phyloP scores from a whole-genome alignment of 2,797 vertebrate species.

The Molossus molossus region DNA sequence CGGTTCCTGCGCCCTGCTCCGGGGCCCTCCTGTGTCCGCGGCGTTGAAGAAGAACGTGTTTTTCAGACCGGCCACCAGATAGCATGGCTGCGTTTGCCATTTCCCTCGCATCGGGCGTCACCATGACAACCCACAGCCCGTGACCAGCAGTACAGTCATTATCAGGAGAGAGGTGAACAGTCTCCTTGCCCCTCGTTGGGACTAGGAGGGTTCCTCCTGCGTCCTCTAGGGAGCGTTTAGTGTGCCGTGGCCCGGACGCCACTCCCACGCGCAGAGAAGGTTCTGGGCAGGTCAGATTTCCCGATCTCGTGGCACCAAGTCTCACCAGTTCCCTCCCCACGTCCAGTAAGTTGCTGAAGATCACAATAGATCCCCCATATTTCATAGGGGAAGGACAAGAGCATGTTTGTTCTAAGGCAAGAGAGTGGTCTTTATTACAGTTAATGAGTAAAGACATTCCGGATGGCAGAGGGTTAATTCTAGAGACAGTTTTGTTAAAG shows the following conservation, averaged over 20 bases:
- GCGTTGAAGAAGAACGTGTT: not conserved
- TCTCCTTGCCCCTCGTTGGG: not conserved
- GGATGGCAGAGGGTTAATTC: constrained; percentile 47
- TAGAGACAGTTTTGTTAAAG: not conserved
- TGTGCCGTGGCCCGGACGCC: fast-evolving
- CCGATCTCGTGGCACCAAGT: not conserved
- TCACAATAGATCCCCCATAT: not conserved
- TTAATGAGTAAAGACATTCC: not conserved
- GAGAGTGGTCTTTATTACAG: not conserved
- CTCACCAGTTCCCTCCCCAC: not conserved
- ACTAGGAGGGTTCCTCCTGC: not conserved
- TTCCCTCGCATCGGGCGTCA: constrained; percentile 31
- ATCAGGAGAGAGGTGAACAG: not conserved
- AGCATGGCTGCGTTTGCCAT: not conserved
- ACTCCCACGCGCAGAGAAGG: not conserved
- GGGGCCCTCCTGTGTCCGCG: not conserved
- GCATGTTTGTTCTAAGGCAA: not conserved
- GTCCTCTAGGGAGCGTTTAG: not conserved
- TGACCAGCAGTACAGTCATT: not conserved
- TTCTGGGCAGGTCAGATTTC: not conserved
- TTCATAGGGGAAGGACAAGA: not conserved
- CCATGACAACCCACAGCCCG: constrained; percentile 67
- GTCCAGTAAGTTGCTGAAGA: not conserved
- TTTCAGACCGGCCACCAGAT: not conserved
- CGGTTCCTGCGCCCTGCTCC: too few species aligned